Conservation (phyloP, 2,888 invertebrate genomes). For the Oscheius myriophilus region DNA sequence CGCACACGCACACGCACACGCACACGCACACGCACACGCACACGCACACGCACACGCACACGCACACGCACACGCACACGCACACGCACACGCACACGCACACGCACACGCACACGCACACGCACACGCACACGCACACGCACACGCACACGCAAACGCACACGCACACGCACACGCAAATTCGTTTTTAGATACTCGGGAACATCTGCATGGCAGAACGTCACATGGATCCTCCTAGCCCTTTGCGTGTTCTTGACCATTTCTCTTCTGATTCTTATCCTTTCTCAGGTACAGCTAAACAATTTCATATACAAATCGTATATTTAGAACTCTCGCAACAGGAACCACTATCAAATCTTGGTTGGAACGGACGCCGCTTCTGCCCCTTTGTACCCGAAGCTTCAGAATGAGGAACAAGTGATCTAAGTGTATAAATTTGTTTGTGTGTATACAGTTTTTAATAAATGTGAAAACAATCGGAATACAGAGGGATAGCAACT, state of each 20-base stretch:
- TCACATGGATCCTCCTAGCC: conserved; percentile 56
- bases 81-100: too few relatives aligned
- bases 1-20: too few relatives aligned
- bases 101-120: too few relatives aligned
- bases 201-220: conserved; percentile 53
- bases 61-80: too few relatives aligned
- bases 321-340: not conserved
- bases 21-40: too few relatives aligned
- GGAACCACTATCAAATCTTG: conserved; percentile 3
- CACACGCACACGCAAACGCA: too few relatives aligned
- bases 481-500: not conserved
- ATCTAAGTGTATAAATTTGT: not conserved
- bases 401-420: too few relatives aligned
- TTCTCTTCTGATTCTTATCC: conserved; percentile 46
- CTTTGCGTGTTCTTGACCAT: conserved; percentile 56
- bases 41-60: too few relatives aligned
- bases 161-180: too few relatives aligned
- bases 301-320: not conserved
- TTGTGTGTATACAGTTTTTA: too few relatives aligned
- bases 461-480: not conserved
- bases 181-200: conserved; percentile 49
- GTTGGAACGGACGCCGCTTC: conserved; percentile 1
- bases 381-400: conserved; percentile 12
- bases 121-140: too few relatives aligned
- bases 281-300: conserved; percentile 52